phyloP scores from a whole-genome alignment of 2,888 invertebrate genomes.

The Cosmorhoe ocellata region DNA sequence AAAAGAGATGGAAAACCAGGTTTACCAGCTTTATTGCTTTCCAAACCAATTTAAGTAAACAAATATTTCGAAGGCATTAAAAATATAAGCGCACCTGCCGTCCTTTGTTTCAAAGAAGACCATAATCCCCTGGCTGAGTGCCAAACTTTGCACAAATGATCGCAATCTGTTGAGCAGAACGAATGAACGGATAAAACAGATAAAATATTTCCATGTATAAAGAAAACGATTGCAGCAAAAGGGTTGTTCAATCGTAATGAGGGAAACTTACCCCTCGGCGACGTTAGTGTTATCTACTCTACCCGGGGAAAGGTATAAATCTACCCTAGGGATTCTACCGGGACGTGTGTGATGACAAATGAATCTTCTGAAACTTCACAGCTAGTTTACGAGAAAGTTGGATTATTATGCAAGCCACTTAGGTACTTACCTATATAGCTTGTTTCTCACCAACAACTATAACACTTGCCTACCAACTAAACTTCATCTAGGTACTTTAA shows the following conservation, averaged over 20 bases:
- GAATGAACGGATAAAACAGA: slow-evolving; percentile 21
- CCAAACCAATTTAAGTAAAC: slow-evolving; percentile 5
- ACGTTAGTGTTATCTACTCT: slow-evolving; percentile 22
- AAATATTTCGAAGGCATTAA: slow-evolving; percentile 19
- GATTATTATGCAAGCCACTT: slow-evolving; percentile 9
- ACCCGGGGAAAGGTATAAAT: slow-evolving; percentile 8
- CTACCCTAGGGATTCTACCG: slow-evolving; percentile 15
- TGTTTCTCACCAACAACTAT: too few species aligned
- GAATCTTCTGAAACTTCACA: slow-evolving; percentile 19
- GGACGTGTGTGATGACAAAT: slow-evolving; percentile 16
- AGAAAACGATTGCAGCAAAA: slow-evolving; percentile 28
- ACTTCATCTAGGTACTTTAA: too few species aligned
- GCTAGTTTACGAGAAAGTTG: slow-evolving; percentile 12
- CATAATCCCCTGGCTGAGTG: slow-evolving; percentile 29
- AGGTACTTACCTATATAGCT: background rate
- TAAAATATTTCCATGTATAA: slow-evolving; percentile 21
- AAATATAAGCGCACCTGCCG: slow-evolving; percentile 28
- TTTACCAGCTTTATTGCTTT: background rate
- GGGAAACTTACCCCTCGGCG: slow-evolving; percentile 19
- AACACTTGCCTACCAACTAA: too few species aligned
- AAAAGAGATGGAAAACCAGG: too few species aligned
- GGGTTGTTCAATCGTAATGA: slow-evolving; percentile 31
- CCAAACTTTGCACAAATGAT: slow-evolving; percentile 30
- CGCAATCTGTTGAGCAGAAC: slow-evolving; percentile 25
- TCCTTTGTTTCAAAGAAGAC: slow-evolving; percentile 28